Evolutionary conservation across 2,888 invertebrate species (phyloP).

Genomic region (Tricholauxania praeusta): DNA sequence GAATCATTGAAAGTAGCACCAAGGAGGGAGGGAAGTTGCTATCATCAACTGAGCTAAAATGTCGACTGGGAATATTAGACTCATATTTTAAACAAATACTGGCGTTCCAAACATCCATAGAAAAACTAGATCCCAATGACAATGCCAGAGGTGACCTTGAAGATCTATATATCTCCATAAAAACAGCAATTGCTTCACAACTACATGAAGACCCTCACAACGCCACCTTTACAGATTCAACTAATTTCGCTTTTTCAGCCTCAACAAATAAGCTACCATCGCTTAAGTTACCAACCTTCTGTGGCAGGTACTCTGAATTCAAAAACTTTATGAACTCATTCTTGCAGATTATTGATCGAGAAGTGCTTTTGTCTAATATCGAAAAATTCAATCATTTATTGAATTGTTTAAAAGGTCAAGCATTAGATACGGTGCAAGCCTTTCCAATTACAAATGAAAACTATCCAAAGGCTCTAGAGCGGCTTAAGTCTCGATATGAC

Average conservation of each 20-base stretch:
- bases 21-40: not conserved
- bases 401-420: conserved; percentile 35
- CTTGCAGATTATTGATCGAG: conserved; percentile 1
- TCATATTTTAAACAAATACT: no score
- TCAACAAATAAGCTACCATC: not conserved
- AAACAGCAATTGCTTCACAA: not conserved
- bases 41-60: no score
- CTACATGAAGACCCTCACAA: not conserved
- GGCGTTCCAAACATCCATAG: not conserved
- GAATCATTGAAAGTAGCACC: not conserved
- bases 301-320: conserved; percentile 31
- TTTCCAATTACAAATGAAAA: conserved; percentile 41
- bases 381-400: conserved; percentile 18
- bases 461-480: conserved; percentile 34
- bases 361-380: not conserved
- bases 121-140: not conserved
- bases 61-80: no score
- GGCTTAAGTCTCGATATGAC: conserved; percentile 38
- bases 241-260: not conserved
- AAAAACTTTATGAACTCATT: conserved; percentile 2
- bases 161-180: conserved; percentile 7
- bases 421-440: conserved; percentile 35
- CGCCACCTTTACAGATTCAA: not conserved
- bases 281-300: conserved; percentile 8
- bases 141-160: conserved; percentile 21